A percentile compares a stretch with the other conserved stretches of the same genome.
Evolutionary conservation across 2,888 invertebrate species (phyloP).

Genomic region (Mactromeris polynyma): DNA sequence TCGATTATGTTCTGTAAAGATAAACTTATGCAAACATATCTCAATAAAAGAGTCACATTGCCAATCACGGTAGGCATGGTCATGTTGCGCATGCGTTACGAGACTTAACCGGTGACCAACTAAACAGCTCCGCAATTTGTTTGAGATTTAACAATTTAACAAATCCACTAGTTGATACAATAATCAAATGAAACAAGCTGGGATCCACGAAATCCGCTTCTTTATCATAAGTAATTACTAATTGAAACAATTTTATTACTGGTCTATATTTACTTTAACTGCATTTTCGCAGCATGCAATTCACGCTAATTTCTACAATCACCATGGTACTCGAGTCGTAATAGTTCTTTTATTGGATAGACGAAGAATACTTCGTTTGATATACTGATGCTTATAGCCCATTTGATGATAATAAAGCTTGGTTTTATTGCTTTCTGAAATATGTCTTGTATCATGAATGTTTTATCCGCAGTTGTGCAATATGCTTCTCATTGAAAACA

Average conservation of each 20-base stretch:
- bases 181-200: not conserved
- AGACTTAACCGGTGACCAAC: not conserved
- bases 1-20: no score
- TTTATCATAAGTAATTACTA: slow-evolving; percentile 40
- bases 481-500: not conserved
- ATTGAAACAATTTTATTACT: slow-evolving; percentile 37
- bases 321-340: slow-evolving; percentile 37
- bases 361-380: slow-evolving; percentile 46
- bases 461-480: slow-evolving; percentile 12
- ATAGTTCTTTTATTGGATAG: slow-evolving; percentile 51
- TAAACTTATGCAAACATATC: no score
- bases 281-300: slow-evolving; percentile 47
- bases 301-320: slow-evolving; percentile 43
- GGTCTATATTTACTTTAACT: slow-evolving; percentile 41
- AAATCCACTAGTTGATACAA: not conserved
- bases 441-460: slow-evolving; percentile 29
- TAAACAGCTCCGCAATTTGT: not conserved
- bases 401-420: slow-evolving; percentile 52
- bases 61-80: not conserved
- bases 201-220: not conserved
- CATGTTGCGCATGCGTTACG: not conserved
- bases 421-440: slow-evolving; percentile 45
- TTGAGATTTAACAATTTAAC: not conserved
- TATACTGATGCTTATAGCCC: slow-evolving; percentile 57
- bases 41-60: not conserved